phyloP scores from a whole-genome alignment of 2,113 vertebrate species.

The Eptesicus fuscus region DNA sequence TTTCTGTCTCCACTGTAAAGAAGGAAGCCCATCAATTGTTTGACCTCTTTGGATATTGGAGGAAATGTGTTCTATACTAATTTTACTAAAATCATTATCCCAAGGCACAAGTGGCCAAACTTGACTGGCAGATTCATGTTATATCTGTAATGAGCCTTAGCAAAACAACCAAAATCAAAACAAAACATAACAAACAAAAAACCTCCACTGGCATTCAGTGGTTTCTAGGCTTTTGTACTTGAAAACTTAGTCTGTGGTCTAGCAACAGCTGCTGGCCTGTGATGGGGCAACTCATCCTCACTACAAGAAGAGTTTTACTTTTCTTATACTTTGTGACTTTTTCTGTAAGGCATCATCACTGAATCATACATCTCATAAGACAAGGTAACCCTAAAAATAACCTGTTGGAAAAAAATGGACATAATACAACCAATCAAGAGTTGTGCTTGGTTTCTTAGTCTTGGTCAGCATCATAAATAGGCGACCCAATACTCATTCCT shows the following conservation, averaged over 20 bases:
- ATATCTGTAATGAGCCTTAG: neutral
- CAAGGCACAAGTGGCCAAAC: neutral
- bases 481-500: neutral
- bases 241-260: neutral
- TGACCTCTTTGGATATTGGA: neutral
- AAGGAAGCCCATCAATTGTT: neutral
- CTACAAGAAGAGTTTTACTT: neutral
- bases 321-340: neutral
- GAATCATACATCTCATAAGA: neutral
- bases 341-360: neutral
- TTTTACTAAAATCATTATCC: constrained; percentile 6
- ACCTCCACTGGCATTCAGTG: neutral
- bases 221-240: neutral
- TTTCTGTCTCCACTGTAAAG: neutral
- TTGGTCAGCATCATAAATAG: neutral
- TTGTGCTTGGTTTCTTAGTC: neutral
- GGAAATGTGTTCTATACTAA: neutral
- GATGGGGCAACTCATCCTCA: neutral
- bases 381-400: neutral
- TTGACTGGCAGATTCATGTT: neutral
- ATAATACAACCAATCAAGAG: neutral
- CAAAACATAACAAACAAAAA: neutral
- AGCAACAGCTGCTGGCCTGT: neutral
- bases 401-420: neutral
- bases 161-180: neutral